A percentile compares a stretch with the other conserved stretches of the same genome.
These are phyloP conservation scores for Holcopasites calliopsidis DNA, from an alignment of 1,140 invertebrate genomes.

Conservation along the genomic window DNA sequence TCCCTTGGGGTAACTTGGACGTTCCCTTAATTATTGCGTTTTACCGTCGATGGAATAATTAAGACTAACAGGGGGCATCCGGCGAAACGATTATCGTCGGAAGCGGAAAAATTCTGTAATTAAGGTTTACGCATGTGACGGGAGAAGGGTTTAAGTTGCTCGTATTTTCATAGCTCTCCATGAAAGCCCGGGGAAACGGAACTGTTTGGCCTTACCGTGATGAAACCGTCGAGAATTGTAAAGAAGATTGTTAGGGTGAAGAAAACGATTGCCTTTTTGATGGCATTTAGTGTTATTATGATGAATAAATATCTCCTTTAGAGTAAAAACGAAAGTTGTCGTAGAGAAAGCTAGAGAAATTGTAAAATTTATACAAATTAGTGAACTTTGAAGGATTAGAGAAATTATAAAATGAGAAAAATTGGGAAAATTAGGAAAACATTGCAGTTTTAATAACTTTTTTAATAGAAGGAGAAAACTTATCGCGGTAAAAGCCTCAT, in stretches of 20 bases:
- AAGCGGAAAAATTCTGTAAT: conserved; percentile 31
- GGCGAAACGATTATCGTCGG: conserved; percentile 31
- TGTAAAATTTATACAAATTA: too few relatives aligned
- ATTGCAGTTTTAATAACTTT: too few relatives aligned
- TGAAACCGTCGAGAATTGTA: background rate
- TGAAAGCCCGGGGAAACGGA: background rate
- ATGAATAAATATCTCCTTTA: background rate
- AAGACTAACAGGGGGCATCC: conserved; percentile 20
- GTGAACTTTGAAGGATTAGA: too few relatives aligned
- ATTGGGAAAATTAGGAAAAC: too few relatives aligned
- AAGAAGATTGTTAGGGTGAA: background rate
- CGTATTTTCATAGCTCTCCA: background rate
- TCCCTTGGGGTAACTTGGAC: conserved; percentile 62
- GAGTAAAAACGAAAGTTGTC: background rate
- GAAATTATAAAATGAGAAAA: too few relatives aligned
- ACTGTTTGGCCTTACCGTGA: background rate
- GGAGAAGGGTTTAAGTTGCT: background rate
- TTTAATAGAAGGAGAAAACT: too few relatives aligned
- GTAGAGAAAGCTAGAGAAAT: too few relatives aligned
- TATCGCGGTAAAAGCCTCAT: too few relatives aligned
- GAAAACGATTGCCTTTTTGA: background rate
- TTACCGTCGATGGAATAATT: conserved; percentile 62
- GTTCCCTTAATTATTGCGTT: conserved; percentile 73
- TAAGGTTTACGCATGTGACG: conserved; percentile 10
- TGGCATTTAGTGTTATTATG: background rate